Conservation (phyloP, 1,140 invertebrate species). For the Heliconius nattereri region DNA sequence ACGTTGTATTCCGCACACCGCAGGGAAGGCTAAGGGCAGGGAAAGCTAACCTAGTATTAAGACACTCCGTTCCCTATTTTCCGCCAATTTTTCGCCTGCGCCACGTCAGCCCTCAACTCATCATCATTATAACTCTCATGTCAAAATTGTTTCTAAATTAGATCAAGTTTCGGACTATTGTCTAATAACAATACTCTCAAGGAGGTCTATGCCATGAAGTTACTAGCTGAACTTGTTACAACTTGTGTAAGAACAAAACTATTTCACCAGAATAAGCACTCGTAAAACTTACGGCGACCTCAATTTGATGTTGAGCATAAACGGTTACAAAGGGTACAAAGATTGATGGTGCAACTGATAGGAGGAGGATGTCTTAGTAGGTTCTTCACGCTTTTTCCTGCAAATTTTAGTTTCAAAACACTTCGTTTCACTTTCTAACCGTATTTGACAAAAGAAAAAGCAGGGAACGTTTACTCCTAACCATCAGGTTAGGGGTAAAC, state of each 20-base stretch:
- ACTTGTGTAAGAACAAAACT: conserved; percentile 1
- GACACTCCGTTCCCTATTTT: too few relatives aligned
- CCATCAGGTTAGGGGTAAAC: too few relatives aligned
- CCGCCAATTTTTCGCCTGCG: too few relatives aligned
- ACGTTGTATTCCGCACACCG: too few relatives aligned
- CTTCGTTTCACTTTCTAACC: too few relatives aligned
- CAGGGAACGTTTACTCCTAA: too few relatives aligned
- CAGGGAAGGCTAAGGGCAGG: too few relatives aligned
- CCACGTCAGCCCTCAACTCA: too few relatives aligned
- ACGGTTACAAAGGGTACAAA: background rate
- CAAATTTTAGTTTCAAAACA: too few relatives aligned
- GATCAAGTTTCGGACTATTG: background rate
- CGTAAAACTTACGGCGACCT: background rate
- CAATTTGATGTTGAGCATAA: background rate
- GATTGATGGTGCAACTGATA: background rate
- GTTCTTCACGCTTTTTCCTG: background rate
- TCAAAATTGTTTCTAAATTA: background rate
- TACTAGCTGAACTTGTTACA: background rate
- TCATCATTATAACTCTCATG: background rate
- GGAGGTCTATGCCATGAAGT: background rate
- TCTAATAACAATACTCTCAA: background rate
- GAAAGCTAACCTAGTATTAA: too few relatives aligned
- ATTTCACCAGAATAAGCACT: background rate
- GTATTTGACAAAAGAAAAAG: too few relatives aligned
- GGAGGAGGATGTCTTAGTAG: background rate